phyloP scores from a whole-genome alignment of 2,888 invertebrate species.

The Drosophila kuntzei region DNA sequence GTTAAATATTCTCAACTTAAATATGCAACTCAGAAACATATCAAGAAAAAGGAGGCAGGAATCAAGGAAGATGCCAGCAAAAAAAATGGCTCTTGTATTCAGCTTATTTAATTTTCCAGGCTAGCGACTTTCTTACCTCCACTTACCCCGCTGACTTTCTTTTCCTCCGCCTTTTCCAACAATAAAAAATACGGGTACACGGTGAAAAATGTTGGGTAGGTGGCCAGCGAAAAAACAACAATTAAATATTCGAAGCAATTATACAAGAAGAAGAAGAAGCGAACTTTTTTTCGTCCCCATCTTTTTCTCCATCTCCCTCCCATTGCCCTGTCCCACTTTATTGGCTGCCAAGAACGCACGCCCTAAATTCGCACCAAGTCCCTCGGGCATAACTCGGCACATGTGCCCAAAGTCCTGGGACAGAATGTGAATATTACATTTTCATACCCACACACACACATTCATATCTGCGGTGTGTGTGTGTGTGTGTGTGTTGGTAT shows the following conservation, averaged over 20 bases:
- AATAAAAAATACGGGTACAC: neutral
- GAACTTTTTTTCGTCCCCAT: neutral
- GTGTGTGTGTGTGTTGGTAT: constrained; percentile 7
- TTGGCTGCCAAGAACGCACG: constrained; percentile 55
- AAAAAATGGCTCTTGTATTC: constrained; percentile 3
- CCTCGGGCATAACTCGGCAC: constrained; percentile 48
- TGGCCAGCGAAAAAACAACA: constrained; percentile 42
- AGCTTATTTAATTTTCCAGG: constrained; percentile 36
- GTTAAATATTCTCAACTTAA: neutral
- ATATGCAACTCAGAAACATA: constrained; percentile 15
- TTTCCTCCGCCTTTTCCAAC: neutral
- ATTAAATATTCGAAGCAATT: constrained; percentile 75
- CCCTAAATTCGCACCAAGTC: constrained; percentile 50
- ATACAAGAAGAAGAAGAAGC: constrained; percentile 33
- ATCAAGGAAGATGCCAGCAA: constrained; percentile 19
- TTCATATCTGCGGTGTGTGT: constrained; percentile 30
- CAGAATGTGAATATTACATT: constrained; percentile 59
- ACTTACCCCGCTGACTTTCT: neutral
- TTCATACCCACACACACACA: constrained; percentile 25
- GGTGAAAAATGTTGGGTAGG: constrained; percentile 18
- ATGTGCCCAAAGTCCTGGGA: constrained; percentile 25
- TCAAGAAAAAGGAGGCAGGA: constrained; percentile 1
- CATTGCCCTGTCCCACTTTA: constrained; percentile 28
- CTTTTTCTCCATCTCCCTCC: neutral
- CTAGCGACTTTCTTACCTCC: constrained; percentile 14